Percentiles rank a stretch among this genome's conserved stretches.
Evolutionary conservation across 2,888 invertebrate genomes (phyloP).

Genomic region (Girardia tigrina): DNA sequence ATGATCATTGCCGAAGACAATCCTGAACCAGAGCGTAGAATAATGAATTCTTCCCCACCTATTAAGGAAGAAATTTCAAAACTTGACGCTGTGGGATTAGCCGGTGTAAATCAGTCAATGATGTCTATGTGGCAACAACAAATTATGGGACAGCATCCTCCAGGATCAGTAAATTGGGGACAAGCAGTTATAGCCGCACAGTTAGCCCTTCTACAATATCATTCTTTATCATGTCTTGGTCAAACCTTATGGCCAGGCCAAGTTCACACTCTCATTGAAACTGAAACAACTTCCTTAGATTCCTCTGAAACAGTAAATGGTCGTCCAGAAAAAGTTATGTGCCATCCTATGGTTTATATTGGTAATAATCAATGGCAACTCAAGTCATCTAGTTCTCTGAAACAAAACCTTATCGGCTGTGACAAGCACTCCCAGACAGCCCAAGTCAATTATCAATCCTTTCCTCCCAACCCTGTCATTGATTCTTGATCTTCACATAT

Average conservation of each 20-base stretch:
- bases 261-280: slow-evolving; percentile 7
- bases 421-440: background rate
- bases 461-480: background rate
- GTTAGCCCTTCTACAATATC: background rate
- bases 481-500: background rate
- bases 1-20: background rate
- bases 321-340: background rate
- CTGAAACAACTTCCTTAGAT: background rate
- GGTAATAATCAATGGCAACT: slow-evolving; percentile 2
- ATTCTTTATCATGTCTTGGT: background rate
- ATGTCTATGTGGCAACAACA: slow-evolving; percentile 12
- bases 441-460: background rate
- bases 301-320: background rate
- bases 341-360: slow-evolving; percentile 14
- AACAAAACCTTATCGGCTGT: background rate
- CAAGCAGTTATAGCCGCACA: background rate
- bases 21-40: background rate
- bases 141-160: background rate
- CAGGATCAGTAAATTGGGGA: slow-evolving; percentile 3
- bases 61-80: background rate
- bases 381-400: background rate
- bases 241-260: background rate
- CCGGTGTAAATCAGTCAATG: background rate
- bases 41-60: background rate
- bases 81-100: background rate